phyloP scores from a whole-genome alignment of 2,888 invertebrate genomes.

The Parnassius mnemosyne region DNA sequence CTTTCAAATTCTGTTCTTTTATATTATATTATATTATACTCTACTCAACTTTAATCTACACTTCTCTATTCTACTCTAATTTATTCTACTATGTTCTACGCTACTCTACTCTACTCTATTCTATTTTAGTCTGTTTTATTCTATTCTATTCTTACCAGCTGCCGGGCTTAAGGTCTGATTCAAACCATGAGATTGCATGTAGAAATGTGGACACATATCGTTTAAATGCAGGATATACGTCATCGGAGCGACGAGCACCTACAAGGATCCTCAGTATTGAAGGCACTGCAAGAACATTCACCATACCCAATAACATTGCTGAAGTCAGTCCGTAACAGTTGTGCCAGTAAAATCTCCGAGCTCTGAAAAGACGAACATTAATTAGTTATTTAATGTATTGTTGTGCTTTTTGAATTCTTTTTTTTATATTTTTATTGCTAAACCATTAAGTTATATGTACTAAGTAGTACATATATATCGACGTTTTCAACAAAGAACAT shows the following conservation, averaged over 20 bases:
- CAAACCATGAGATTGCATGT: slow-evolving; percentile 90
- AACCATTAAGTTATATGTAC: too few relatives aligned
- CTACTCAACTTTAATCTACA: too few relatives aligned
- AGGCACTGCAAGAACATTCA: slow-evolving; percentile 87
- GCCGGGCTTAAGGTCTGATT: slow-evolving; percentile 82
- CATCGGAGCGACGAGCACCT: slow-evolving; percentile 86
- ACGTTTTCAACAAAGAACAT: too few relatives aligned
- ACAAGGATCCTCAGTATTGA: slow-evolving; percentile 86
- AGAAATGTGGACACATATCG: slow-evolving; percentile 89
- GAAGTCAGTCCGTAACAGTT: slow-evolving; percentile 86
- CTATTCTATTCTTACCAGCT: slow-evolving; percentile 69
- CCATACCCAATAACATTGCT: slow-evolving; percentile 87
- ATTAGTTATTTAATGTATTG: background rate
- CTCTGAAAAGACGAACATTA: slow-evolving; percentile 74
- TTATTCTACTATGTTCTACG: too few relatives aligned
- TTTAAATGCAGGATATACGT: slow-evolving; percentile 83
- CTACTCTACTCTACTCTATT: too few relatives aligned
- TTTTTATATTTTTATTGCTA: too few relatives aligned
- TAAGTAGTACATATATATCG: too few relatives aligned
- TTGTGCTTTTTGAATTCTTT: too few relatives aligned
- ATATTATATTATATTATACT: too few relatives aligned
- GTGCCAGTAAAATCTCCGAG: slow-evolving; percentile 85
- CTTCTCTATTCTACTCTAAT: too few relatives aligned
- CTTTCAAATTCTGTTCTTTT: too few relatives aligned
- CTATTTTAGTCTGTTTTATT: background rate